Evolutionary conservation across 2,113 vertebrate genomes (phyloP), one percentile per base, ranked within the genome.

Genomic region (Leptosomus discolor): DNA sequence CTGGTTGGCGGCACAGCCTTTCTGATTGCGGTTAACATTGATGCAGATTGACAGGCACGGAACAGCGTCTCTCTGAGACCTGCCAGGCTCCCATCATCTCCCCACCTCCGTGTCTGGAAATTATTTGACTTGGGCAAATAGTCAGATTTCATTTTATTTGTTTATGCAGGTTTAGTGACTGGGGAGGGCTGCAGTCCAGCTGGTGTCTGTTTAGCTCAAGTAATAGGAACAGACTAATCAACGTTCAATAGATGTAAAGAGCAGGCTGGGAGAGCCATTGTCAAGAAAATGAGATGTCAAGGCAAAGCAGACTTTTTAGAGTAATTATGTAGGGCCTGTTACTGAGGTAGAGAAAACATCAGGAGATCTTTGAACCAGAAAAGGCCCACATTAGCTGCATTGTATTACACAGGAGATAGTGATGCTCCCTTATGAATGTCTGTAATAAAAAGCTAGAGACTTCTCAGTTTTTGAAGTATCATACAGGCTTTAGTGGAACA

Each of bases 61-160:
- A 97, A 87, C 96, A 94, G 95, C 96, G 98, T 97, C 97, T 95
- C 97, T 96, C 80, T 91, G 76, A 95, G 95, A 79, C 88, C 87
- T 93, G 91, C 96, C 93, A 97, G 84, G 81, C 81, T 92, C 92
- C 91, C 68, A 57, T 79, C 95, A 84, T 83, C 73, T 85, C 83
- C 92, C 89, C 61, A 82, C 78, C 67, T 60, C 91, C 54, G 50
- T 96, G 91, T 89, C 97, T 97, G 97, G 94, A 95, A 98, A 98
- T 98, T 97, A 98, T 98, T 98, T 97, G 95, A 94, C 95, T 97
- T 97, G 90, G 98, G 97, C 97, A 98, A 98, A 98, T 97, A 97
- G 68, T 86, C 85, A 79, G 77, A 30, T 80, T 96, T 97, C 85
- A 71, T 92, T 97, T 82, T 61, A 90, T 95, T 92, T 97, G 94